Percentiles rank a stretch among this genome's conserved stretches.
Evolutionary conservation across 1,140 invertebrate species (phyloP).

Genomic region (Pseudoatta argentina): DNA sequence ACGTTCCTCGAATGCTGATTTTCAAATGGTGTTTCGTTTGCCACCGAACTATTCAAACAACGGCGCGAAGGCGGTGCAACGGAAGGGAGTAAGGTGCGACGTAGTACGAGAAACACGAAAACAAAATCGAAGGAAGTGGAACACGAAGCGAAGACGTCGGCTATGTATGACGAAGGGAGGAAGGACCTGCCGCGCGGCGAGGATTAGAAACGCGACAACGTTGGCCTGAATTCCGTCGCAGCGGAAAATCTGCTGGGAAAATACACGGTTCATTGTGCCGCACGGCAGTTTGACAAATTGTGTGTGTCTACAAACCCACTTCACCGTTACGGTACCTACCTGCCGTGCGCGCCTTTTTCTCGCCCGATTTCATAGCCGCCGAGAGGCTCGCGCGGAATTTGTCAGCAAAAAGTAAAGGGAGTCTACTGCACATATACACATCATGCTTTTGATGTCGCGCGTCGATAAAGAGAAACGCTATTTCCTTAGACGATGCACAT

Average conservation of each 20-base stretch:
- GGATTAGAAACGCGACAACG: constrained; percentile 57
- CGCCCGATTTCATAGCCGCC: constrained; percentile 39
- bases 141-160: constrained; percentile 30
- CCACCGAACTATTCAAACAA: constrained; percentile 70
- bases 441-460: constrained; percentile 23
- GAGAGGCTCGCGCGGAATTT: constrained; percentile 47
- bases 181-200: constrained; percentile 27
- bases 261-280: constrained; percentile 76
- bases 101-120: constrained; percentile 27
- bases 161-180: constrained; percentile 33
- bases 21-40: constrained; percentile 66
- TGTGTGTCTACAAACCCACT: constrained; percentile 71
- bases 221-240: constrained; percentile 70
- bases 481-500: constrained; percentile 10
- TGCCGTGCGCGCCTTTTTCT: constrained; percentile 31
- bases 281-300: constrained; percentile 75
- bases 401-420: constrained; percentile 55
- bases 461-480: constrained; percentile 47
- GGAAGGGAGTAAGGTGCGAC: neutral
- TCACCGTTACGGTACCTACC: constrained; percentile 48
- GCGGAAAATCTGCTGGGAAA: constrained; percentile 78
- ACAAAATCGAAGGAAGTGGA: constrained; percentile 51
- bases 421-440: neutral
- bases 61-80: neutral
- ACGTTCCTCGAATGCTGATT: constrained; percentile 70